Evolutionary conservation across 2,888 invertebrate genomes (phyloP).

Genomic region (Drosophila anomalipes): DNA sequence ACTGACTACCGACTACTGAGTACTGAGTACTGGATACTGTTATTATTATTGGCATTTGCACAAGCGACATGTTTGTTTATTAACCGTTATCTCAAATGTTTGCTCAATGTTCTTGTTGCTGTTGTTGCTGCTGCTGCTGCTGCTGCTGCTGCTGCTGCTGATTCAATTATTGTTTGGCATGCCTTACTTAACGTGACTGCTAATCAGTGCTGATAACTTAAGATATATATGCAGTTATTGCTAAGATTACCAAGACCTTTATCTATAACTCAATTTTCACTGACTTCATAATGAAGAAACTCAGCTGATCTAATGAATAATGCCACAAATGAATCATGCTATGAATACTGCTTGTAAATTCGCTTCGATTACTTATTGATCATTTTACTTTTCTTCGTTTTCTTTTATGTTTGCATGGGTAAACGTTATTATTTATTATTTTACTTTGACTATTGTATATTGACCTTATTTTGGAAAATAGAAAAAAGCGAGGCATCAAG

Average conservation of each 20-base stretch:
- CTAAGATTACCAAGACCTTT: not conserved
- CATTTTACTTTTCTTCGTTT: not conserved
- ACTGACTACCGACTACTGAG: no score
- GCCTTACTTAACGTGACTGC: slow-evolving; percentile 4
- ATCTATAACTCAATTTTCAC: slow-evolving; percentile 9
- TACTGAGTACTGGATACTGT: slow-evolving; percentile 23
- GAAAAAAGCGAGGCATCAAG: no score
- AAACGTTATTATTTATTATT: no score
- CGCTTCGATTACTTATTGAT: not conserved
- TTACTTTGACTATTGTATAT: no score
- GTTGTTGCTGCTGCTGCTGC: slow-evolving; percentile 21
- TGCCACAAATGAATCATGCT: slow-evolving; percentile 5
- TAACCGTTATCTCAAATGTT: slow-evolving; percentile 53
- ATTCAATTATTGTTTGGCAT: slow-evolving; percentile 42
- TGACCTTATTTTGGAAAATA: no score
- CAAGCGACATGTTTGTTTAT: slow-evolving; percentile 49
- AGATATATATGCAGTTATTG: not conserved
- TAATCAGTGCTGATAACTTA: slow-evolving; percentile 12
- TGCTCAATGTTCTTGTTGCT: slow-evolving; percentile 24
- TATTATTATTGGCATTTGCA: slow-evolving; percentile 38
- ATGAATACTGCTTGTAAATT: not conserved
- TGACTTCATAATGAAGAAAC: not conserved
- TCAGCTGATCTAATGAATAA: not conserved
- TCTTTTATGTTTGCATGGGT: no score
- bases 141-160: slow-evolving; percentile 27